Conservation (phyloP, 1,140 invertebrate genomes). For the Saccostrea glomerata region DNA sequence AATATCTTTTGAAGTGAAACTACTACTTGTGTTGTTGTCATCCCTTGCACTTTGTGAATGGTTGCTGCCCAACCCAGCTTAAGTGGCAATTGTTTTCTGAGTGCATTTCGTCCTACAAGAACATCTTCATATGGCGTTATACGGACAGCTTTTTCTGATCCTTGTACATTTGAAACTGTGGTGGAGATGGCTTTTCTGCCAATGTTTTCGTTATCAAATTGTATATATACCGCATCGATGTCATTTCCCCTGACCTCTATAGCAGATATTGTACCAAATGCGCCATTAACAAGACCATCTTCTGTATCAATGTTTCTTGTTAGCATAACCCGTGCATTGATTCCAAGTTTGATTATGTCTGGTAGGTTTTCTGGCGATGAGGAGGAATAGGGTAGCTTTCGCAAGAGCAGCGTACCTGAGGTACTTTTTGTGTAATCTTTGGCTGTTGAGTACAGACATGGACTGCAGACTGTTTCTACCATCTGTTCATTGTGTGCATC, state of each 20-base stretch:
- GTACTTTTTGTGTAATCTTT: conserved; percentile 39
- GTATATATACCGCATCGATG: conserved; percentile 37
- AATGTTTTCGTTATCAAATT: conserved; percentile 46
- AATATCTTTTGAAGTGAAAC: conserved; percentile 46
- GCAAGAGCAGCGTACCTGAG: conserved; percentile 24
- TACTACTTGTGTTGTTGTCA: conserved; percentile 44
- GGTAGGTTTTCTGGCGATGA: conserved; percentile 24
- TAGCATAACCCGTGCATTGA: conserved; percentile 39
- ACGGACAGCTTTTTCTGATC: neutral
- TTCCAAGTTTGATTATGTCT: neutral
- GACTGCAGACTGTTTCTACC: conserved; percentile 17
- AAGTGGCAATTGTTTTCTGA: conserved; percentile 46
- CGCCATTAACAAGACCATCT: conserved; percentile 49
- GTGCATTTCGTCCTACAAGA: neutral
- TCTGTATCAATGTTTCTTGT: conserved; percentile 35
- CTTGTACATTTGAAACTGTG: neutral
- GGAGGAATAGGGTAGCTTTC: neutral
- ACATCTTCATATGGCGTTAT: conserved; percentile 12
- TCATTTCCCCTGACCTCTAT: neutral
- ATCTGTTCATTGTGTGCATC: conserved; percentile 30
- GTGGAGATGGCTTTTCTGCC: conserved; percentile 7
- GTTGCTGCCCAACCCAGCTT: conserved; percentile 49
- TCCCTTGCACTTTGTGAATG: conserved; percentile 58
- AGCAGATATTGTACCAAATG: conserved; percentile 43
- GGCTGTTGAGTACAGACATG: neutral